A percentile compares a stretch with the other conserved stretches of the same genome.
These are phyloP conservation scores for Tetrax tetrax DNA, from an alignment of 2,113 vertebrate species.

Conservation along the genomic window DNA sequence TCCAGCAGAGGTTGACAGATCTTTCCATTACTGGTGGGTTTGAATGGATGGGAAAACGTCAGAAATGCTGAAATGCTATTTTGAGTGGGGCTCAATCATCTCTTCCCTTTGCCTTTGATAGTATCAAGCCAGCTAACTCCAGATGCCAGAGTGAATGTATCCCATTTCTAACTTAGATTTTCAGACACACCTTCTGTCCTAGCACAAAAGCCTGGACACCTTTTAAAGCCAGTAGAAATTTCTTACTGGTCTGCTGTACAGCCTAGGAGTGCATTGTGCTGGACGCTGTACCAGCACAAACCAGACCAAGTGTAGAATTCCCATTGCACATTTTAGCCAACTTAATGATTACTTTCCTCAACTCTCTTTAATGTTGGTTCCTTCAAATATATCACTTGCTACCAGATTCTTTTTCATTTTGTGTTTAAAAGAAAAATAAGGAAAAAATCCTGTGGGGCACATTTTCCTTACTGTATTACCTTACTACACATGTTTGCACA, in stretches of 20 bases:
- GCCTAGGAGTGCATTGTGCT: background rate
- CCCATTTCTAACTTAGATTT: background rate
- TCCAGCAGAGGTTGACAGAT: background rate
- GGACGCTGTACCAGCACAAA: background rate
- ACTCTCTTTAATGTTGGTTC: background rate
- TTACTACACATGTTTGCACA: rapidly evolving
- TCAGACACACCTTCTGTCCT: background rate
- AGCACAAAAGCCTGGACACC: background rate
- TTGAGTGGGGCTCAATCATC: background rate
- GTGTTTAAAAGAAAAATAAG: background rate
- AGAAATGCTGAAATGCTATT: background rate
- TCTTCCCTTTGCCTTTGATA: background rate
- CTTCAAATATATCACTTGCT: background rate
- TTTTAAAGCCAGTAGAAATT: background rate
- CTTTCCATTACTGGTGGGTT: background rate
- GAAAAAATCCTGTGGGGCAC: rapidly evolving
- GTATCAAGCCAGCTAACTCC: background rate
- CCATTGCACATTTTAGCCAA: background rate
- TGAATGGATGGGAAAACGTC: background rate
- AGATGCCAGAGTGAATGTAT: background rate
- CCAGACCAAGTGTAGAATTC: background rate
- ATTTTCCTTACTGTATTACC: background rate
- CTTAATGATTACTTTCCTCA: background rate
- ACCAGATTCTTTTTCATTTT: background rate
- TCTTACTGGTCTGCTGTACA: background rate